Base-by-base conservation (phyloP, 2,113 vertebrate species). In the Microtus ochrogaster region DNA sequence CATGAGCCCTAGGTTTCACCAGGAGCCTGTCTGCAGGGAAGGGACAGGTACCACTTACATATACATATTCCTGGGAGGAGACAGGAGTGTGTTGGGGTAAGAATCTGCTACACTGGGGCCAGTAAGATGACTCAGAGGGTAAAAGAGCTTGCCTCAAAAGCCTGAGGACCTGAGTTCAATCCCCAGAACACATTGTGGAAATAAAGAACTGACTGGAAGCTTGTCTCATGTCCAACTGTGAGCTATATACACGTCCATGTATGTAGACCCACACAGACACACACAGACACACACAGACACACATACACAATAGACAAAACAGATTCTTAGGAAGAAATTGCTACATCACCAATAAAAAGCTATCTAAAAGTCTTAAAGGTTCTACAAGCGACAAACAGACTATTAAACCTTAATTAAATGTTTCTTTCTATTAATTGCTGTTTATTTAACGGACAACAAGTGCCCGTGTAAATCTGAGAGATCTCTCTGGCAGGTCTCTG, bases 391-490 rank as follows among this genome's bases (percentile, higher is more conserved):
- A 94, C 44, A 92, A 94, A 82, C 78, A 58, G 30, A 89, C 91
- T 89, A 89, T 95, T 92, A 96, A 96, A 86, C 85, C 81, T 91
- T 95, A 91, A 97, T 98, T 96, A 96, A 93, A 97, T 91, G 90
- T 85, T 94, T 92, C 55, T 58, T 78, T 49, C 65, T 94, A 63
- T 96, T 97, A 97, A 97, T 94, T 96, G 95, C 76, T 96, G 72
- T 95, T 97, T 94, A 86, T 96, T 95, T 89, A 94, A 94, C 83
- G 95, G 89, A 97, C 95, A 95, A 47, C 68, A 76, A 94, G 91
- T 36, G 26, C 44, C 90, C 61, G 3, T 4, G 78, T 65, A 72
- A 93, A 81, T 49, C 95, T 1, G 79, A 87, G 93, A 1, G n/a
- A 11, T n/a, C 81, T 84, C 55, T n/a, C 90, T 33, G 39, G 79